Base-by-base conservation (phyloP, 2,888 invertebrate species). In the Callinectes sapidus region DNA sequence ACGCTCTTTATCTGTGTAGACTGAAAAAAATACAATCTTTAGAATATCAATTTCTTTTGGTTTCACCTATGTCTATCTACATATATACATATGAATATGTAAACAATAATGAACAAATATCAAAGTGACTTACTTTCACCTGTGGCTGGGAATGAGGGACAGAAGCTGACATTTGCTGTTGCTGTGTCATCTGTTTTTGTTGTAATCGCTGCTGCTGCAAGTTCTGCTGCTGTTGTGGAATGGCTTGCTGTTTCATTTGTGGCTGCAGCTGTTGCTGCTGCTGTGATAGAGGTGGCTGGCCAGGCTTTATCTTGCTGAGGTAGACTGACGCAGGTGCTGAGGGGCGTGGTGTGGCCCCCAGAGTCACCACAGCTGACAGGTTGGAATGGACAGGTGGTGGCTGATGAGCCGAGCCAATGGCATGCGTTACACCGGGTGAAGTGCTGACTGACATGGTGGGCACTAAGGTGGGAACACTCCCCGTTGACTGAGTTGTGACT, bases 281-380 rank as follows among this genome's bases (percentile, higher is more conserved):
- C 39, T 90, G 85, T 71, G 91, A 55, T 14, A 77, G 87, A 61
- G 35, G 92, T n/a, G 48, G 39, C 88, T 42, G 93, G 23, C 85
- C 54, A 8, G 86, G 48, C 42, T 93, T 91, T 18, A 87, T 86
- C 42, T 92, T 92, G 48, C 85, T 85, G n/a, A 91, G 88, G n/a
- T 91, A 93, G 16, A 91, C 90, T 23, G 92, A 90, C 13, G 87
- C 23, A 18, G 90, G 66, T 23, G 89, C 77, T 71, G 85, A 23
- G 23, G 94, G 89, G 18, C 92, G 92, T 32, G 92, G n/a, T 32
- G 86, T 88, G 54, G 91, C 90, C 28, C 92, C 87, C 13, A 94
- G n/a, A 16, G 92, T 87, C n/a, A 91, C 91, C 32, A 89, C 91
- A 8, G 88, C 77, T 10, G 92, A 88, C 48, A 93, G 16, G 14